Percentiles rank a stretch among this genome's conserved stretches.
Conservation (phyloP, 2,797 vertebrate genomes). For the Rousettus madagascariensis region DNA sequence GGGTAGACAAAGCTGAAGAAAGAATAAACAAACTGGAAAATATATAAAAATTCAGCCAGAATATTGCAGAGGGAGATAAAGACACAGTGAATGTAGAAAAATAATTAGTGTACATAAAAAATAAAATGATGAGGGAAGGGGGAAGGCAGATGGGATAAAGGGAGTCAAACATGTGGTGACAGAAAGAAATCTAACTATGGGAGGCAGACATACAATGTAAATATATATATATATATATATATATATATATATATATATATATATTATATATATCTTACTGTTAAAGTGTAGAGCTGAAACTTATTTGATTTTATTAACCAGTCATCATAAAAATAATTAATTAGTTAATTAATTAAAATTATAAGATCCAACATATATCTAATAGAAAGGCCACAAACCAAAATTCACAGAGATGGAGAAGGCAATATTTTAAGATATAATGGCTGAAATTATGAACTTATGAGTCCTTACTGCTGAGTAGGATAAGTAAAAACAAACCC, state of each 20-base stretch:
- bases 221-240: too few relatives aligned
- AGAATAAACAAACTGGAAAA: background rate
- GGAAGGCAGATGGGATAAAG: too few relatives aligned
- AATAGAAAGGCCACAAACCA: background rate
- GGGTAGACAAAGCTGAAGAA: background rate
- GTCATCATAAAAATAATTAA: too few relatives aligned
- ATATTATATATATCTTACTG: too few relatives aligned
- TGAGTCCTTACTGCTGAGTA: background rate
- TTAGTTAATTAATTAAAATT: too few relatives aligned
- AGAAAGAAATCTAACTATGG: too few relatives aligned
- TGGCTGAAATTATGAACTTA: background rate
- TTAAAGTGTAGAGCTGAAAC: too few relatives aligned
- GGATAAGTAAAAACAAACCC: background rate
- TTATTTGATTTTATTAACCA: too few relatives aligned
- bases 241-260: too few relatives aligned
- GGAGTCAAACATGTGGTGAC: too few relatives aligned
- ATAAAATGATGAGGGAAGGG: background rate
- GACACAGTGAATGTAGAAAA: background rate
- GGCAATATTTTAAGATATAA: background rate
- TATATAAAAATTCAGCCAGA: background rate
- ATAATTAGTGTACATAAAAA: background rate
- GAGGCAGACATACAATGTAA: too few relatives aligned
- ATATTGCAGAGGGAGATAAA: background rate
- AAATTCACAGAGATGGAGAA: background rate
- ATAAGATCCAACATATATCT: background rate